phyloP scores from a whole-genome alignment of 2,113 vertebrate genomes.

The Lamprologus callipterus region DNA sequence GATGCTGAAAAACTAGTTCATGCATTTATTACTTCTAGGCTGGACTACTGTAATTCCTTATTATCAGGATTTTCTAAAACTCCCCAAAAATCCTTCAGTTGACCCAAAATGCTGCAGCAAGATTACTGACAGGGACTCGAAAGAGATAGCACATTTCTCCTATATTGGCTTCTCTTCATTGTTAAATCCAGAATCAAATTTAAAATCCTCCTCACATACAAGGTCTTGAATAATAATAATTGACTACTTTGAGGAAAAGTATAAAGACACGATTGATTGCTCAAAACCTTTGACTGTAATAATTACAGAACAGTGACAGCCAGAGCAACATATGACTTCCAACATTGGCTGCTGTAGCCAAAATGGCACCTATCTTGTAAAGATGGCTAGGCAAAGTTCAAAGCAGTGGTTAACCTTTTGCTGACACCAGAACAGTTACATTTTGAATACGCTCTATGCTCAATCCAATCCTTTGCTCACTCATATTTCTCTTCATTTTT shows the following conservation, averaged over 20 bases:
- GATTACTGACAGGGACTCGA: background rate
- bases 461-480: background rate
- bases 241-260: no score
- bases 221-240: background rate
- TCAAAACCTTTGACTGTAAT: background rate
- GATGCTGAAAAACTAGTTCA: background rate
- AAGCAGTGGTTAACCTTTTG: slow-evolving; percentile 25
- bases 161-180: background rate
- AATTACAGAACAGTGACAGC: background rate
- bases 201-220: background rate
- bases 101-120: background rate
- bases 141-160: background rate
- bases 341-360: background rate
- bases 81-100: background rate
- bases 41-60: background rate
- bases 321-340: background rate
- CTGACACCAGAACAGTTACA: background rate
- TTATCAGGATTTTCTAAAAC: background rate
- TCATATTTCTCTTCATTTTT: background rate
- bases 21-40: background rate
- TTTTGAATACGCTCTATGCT: slow-evolving; percentile 14
- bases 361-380: background rate
- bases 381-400: background rate
- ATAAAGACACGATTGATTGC: background rate
- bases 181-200: background rate